These are phyloP conservation scores for Vicugna pacos DNA, from an alignment of 2,113 vertebrate species.

Conservation along the genomic window DNA sequence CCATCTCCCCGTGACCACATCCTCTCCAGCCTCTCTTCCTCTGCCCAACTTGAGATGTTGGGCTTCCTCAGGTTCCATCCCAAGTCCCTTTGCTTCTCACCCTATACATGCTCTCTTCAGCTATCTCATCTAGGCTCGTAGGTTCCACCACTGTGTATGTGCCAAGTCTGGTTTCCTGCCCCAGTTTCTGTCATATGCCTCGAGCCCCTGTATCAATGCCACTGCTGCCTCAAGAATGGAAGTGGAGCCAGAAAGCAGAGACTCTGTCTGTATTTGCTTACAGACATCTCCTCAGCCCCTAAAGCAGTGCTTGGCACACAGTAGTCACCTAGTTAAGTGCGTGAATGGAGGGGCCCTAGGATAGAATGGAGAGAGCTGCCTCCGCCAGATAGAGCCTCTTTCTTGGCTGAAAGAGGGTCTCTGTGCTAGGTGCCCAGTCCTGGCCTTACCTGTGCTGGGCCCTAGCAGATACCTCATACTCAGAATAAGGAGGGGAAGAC, in stretches of 20 bases:
- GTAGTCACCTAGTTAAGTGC: not conserved
- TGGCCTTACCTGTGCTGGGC: not conserved
- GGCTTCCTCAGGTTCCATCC: not conserved
- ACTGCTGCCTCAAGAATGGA: not conserved
- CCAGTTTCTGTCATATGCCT: not conserved
- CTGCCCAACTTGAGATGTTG: not conserved
- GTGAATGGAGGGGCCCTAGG: not conserved
- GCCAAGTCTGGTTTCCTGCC: not conserved
- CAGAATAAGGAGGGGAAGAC: slow-evolving; percentile 80
- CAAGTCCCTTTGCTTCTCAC: not conserved
- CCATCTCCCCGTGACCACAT: not conserved
- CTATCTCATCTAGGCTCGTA: not conserved
- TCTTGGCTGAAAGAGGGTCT: not conserved
- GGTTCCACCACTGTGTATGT: not conserved
- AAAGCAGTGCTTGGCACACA: not conserved
- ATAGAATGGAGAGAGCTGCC: not conserved
- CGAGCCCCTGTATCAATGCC: not conserved
- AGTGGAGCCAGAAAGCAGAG: slow-evolving; percentile 19
- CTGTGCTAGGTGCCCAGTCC: not conserved
- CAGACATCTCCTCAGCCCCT: not conserved
- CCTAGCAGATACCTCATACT: slow-evolving; percentile 48
- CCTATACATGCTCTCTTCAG: not conserved
- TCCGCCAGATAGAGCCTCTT: not conserved
- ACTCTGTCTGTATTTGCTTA: not conserved
- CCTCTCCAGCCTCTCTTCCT: not conserved